These are phyloP conservation scores for Lacanobia oleracea DNA, from an alignment of 2,888 invertebrate species.

Conservation along the genomic window DNA sequence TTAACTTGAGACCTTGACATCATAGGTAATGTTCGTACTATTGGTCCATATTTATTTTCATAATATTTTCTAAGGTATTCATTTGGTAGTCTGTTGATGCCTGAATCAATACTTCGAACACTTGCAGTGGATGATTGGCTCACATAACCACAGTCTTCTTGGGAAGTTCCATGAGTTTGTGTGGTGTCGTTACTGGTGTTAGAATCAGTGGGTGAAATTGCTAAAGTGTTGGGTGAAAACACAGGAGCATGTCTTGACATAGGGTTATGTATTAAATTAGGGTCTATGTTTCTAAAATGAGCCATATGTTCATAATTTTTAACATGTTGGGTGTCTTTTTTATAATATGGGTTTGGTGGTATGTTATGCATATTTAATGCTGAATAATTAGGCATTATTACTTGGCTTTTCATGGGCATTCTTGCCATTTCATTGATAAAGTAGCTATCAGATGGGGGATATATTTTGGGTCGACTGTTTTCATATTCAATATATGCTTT, in stretches of 20 bases:
- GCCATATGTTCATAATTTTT: constrained; percentile 82
- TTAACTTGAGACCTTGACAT: constrained; percentile 71
- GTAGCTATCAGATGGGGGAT: constrained; percentile 77
- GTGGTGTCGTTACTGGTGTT: constrained; percentile 83
- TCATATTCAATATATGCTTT: constrained; percentile 85
- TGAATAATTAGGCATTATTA: constrained; percentile 79
- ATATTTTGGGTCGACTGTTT: constrained; percentile 77
- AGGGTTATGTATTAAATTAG: constrained; percentile 75
- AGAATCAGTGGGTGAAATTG: constrained; percentile 88
- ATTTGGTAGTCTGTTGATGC: constrained; percentile 75
- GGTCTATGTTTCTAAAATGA: constrained; percentile 80
- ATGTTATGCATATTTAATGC: constrained; percentile 77
- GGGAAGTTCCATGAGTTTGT: constrained; percentile 78
- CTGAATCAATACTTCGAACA: constrained; percentile 84
- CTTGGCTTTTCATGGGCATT: constrained; percentile 77
- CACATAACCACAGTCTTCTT: constrained; percentile 88
- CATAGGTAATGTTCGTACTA: constrained; percentile 70
- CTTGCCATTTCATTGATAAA: constrained; percentile 81
- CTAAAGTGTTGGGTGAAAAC: constrained; percentile 84
- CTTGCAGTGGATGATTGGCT: constrained; percentile 87
- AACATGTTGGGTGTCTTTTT: constrained; percentile 78
- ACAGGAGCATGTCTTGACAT: constrained; percentile 80
- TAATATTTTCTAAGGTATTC: constrained; percentile 79
- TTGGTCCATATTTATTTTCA: constrained; percentile 78
- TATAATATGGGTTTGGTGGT: constrained; percentile 79